A percentile compares a stretch with the other conserved stretches of the same genome.
phyloP scores from a whole-genome alignment of 1,140 invertebrate species.

The Globodera ellingtonae region DNA sequence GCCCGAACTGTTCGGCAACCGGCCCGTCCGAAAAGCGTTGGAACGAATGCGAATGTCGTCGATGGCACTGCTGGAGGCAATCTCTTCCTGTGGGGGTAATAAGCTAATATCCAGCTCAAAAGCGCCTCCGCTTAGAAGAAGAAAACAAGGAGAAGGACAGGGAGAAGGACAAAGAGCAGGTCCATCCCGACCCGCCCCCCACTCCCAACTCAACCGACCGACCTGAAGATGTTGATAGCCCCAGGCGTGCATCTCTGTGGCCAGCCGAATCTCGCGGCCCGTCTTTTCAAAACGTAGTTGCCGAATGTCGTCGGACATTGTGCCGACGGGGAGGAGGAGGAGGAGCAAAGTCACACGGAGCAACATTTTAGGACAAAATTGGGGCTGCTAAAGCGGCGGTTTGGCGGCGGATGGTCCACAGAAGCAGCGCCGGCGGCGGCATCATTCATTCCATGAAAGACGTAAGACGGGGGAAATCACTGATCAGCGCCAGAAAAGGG shows the following conservation, averaged over 20 bases:
- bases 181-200: too few species aligned
- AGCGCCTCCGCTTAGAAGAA: too few species aligned
- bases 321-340: neutral
- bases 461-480: too few species aligned
- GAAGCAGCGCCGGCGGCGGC: neutral
- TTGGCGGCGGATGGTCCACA: neutral
- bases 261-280: conserved; percentile 1
- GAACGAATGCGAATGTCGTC: conserved; percentile 4
- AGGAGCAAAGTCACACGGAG: neutral
- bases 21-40: conserved; percentile 5
- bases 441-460: neutral
- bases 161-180: too few species aligned
- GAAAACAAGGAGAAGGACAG: too few species aligned
- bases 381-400: too few species aligned
- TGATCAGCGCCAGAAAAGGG: too few species aligned
- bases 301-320: neutral
- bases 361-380: neutral
- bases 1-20: conserved; percentile 11
- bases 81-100: neutral
- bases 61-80: neutral
- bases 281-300: conserved; percentile 15
- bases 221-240: conserved; percentile 27
- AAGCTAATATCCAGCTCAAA: too few species aligned
- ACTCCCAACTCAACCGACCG: neutral
- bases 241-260: conserved; percentile 14